Evolutionary conservation across 2,797 vertebrate species (phyloP).

Genomic region (Notoglanidium macrostoma): DNA sequence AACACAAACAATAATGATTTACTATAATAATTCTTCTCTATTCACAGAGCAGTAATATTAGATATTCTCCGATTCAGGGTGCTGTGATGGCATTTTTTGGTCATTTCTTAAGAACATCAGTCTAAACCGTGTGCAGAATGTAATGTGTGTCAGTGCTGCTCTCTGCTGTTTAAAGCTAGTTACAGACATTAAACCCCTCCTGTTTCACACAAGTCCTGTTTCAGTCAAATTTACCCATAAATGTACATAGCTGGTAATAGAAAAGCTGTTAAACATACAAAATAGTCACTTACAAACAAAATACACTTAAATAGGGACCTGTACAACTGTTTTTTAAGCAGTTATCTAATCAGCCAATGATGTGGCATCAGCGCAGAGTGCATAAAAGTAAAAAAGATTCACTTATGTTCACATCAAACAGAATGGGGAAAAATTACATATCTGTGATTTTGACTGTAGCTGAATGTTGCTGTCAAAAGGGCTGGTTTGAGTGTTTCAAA

Average conservation of each 20-base stretch:
- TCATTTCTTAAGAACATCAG: neutral
- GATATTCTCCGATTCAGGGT: neutral
- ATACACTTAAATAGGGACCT: too few relatives aligned
- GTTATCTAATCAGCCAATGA: too few relatives aligned
- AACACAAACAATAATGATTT: neutral
- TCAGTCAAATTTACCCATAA: neutral
- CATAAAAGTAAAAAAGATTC: neutral
- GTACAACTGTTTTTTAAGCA: too few relatives aligned
- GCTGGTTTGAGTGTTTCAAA: neutral
- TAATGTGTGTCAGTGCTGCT: conserved; percentile 23
- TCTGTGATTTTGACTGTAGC: neutral
- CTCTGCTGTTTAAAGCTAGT: conserved; percentile 37
- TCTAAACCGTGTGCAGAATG: neutral
- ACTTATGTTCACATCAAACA: neutral
- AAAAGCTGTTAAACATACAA: neutral
- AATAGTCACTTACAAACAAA: too few relatives aligned
- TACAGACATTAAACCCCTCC: neutral
- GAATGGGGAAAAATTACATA: neutral
- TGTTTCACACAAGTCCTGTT: neutral
- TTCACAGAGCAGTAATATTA: neutral
- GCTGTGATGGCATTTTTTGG: neutral
- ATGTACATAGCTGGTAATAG: neutral
- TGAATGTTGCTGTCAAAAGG: neutral
- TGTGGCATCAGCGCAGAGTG: too few relatives aligned
- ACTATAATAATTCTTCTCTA: neutral